Conservation (phyloP, 2,113 vertebrate genomes). For the Plestiodon gilberti region DNA sequence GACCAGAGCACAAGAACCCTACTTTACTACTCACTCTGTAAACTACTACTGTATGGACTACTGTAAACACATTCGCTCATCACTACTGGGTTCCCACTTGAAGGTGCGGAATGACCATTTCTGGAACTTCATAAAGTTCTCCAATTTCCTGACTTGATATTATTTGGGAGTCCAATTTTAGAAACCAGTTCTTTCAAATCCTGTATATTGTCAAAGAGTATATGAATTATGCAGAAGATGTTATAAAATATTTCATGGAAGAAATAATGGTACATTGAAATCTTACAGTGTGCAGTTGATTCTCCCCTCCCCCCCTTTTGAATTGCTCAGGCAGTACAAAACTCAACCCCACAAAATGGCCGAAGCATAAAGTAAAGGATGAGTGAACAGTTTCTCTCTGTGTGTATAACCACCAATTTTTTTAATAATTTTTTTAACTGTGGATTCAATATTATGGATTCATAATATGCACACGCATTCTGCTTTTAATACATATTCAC, state of each 20-base stretch:
- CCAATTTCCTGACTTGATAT: too few species aligned
- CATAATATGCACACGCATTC: conserved; percentile 69
- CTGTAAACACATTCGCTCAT: too few species aligned
- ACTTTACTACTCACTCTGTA: too few species aligned
- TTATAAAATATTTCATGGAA: background rate
- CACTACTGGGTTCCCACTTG: too few species aligned
- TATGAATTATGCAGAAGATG: background rate
- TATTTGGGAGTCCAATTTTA: background rate
- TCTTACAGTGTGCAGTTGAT: background rate
- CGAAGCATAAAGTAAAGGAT: conserved; percentile 42
- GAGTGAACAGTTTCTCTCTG: conserved; percentile 57
- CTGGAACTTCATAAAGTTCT: background rate
- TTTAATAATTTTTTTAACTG: conserved; percentile 41
- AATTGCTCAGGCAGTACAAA: conserved; percentile 24
- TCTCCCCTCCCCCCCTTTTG: background rate
- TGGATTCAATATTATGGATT: conserved; percentile 58
- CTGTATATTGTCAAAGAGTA: conserved; percentile 9
- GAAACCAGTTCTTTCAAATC: background rate
- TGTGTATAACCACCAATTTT: conserved; percentile 38
- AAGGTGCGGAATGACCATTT: background rate
- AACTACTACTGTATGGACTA: too few species aligned
- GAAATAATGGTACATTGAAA: background rate
- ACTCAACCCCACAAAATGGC: conserved; percentile 30
- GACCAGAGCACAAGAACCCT: background rate
- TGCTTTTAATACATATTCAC: conserved; percentile 67